Evolutionary conservation across 1,140 invertebrate species (phyloP), one percentile per base, ranked within the genome.

Genomic region (Drosophila busckii): DNA sequence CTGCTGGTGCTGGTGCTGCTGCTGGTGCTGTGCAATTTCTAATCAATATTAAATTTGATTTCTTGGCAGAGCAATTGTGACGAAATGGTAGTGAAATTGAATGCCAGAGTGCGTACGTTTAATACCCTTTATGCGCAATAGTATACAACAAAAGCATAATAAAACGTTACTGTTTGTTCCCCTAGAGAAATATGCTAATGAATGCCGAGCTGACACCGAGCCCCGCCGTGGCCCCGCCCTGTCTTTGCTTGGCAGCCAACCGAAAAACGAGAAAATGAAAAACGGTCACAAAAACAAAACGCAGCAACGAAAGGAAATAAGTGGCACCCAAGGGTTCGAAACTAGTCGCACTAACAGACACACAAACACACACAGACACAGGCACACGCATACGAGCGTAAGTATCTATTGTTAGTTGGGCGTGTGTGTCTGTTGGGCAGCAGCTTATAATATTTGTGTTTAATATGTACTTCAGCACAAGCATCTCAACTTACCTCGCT

Each of bases 401-500:
- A 38, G 4, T 42, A 26, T 34, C n/a, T 58, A 35, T 63, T 42
- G 32, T 13, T 35, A 16, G 9, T 38, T 23, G 45, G 53, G 38
- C n/a, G 22, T 28, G 38, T 19, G 10, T 32, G 6, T 32, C 9
- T 31, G 10, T 23, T 12, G 16, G 10, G 10, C n/a, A 7, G 8
- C n/a, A 15, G 31, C 55, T 64, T 61, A 60, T 50, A 26, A 49
- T 40, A 13, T 23, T n/a, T 22, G 31, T 31, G 41, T 31, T 42
- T 54, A 26, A 44, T 54, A 26, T 29, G 10, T 31, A 16, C 3
- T 23, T 19, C 17, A 20, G 13, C 16, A 4, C 7, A n/a, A n/a
- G 13, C 15, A 9, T 13, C 10, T 35, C 10, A 38, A 89, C 88
- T 91, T 90, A 99, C 98, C 93, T 99, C 95, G 88, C 97, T 99